These are phyloP conservation scores for Ophion obscuratus DNA, from an alignment of 2,888 invertebrate genomes.

Conservation along the genomic window DNA sequence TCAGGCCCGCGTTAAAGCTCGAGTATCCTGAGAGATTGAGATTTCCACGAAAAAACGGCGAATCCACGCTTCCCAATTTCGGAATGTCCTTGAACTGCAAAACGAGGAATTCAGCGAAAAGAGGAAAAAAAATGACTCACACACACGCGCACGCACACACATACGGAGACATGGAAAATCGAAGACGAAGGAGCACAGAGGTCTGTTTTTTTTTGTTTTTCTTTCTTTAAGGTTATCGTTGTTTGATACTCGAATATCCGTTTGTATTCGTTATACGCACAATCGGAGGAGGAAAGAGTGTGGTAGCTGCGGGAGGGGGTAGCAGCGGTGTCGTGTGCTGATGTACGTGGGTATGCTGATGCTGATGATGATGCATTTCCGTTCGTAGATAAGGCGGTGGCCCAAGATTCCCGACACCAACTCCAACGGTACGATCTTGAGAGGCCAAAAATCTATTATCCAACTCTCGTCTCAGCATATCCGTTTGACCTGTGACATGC, in stretches of 20 bases:
- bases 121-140: slow-evolving; percentile 5
- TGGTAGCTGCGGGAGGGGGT: slow-evolving; percentile 86
- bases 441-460: slow-evolving; percentile 96
- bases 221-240: slow-evolving; percentile 34
- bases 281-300: slow-evolving; percentile 88
- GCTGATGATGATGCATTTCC: slow-evolving; percentile 97
- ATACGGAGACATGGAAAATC: too few species aligned
- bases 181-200: too few species aligned
- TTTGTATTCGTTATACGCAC: slow-evolving; percentile 84
- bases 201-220: too few species aligned
- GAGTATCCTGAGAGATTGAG: slow-evolving; percentile 92
- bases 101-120: not conserved
- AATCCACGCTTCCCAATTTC: slow-evolving; percentile 91
- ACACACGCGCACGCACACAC: too few species aligned
- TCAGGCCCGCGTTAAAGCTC: slow-evolving; percentile 90
- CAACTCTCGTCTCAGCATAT: slow-evolving; percentile 94
- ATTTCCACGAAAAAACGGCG: slow-evolving; percentile 91
- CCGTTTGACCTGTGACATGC: slow-evolving; percentile 89
- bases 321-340: slow-evolving; percentile 91
- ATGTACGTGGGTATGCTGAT: slow-evolving; percentile 96
- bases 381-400: slow-evolving; percentile 90
- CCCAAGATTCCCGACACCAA: slow-evolving; percentile 80
- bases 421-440: slow-evolving; percentile 88
- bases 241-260: not conserved
- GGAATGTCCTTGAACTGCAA: slow-evolving; percentile 94